Evolutionary conservation across 2,797 vertebrate species (phyloP).

Genomic region (Gorsachius magnificus): DNA sequence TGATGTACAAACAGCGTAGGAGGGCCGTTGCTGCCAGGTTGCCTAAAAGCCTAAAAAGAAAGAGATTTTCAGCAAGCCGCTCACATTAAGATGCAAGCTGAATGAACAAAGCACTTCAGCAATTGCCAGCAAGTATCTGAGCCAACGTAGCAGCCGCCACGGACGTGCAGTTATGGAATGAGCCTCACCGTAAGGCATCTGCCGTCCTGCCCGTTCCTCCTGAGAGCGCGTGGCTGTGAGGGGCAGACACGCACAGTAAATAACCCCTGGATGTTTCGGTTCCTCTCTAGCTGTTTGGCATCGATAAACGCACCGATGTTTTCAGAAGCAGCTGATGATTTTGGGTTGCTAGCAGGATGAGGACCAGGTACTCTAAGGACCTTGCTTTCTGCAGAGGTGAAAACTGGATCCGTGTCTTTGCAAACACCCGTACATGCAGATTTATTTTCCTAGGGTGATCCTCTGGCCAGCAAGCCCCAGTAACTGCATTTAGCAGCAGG

Average conservation of each 20-base stretch:
- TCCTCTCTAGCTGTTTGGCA: background rate
- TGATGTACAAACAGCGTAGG: background rate
- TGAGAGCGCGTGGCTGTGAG: background rate
- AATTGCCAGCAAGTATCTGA: background rate
- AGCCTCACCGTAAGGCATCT: background rate
- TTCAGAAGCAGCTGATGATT: background rate
- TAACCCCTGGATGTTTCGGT: background rate
- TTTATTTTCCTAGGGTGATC: background rate
- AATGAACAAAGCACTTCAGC: background rate
- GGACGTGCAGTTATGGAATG: accelerated
- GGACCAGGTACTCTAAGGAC: background rate
- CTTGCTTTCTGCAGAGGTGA: background rate
- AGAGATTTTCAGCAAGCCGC: background rate
- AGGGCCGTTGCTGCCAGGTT: background rate
- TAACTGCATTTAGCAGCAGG: no score
- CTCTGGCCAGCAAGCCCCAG: background rate
- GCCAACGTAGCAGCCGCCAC: background rate
- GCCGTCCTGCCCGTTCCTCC: background rate
- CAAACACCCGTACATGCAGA: background rate
- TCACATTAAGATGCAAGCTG: background rate
- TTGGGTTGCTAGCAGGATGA: background rate
- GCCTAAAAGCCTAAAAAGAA: background rate
- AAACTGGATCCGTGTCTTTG: background rate
- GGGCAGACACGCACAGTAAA: background rate
- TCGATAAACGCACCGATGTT: accelerated